Evolutionary conservation across 2,888 invertebrate genomes (phyloP).

Genomic region (Heteromyza rotundicornis): DNA sequence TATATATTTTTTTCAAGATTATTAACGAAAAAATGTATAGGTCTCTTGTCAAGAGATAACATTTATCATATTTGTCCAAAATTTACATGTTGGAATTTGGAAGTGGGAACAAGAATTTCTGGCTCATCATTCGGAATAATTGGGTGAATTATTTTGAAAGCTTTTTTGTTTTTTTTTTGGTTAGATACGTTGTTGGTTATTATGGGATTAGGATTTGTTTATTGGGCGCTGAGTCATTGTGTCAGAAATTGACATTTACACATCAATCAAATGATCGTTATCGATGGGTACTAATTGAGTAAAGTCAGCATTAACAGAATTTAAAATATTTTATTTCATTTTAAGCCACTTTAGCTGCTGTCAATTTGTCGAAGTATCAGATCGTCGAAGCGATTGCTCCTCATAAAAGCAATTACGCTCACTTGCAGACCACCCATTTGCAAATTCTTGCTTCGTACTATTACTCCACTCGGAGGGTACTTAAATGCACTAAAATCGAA

Average conservation of each 20-base stretch:
- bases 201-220: too few relatives aligned
- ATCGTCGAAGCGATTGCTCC: not conserved
- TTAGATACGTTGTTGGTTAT: too few relatives aligned
- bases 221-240: too few relatives aligned
- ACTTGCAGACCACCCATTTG: conserved; percentile 11
- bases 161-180: too few relatives aligned
- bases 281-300: too few relatives aligned
- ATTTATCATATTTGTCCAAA: not conserved
- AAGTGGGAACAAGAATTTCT: too few relatives aligned
- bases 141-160: not conserved
- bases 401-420: not conserved
- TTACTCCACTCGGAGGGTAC: not conserved
- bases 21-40: not conserved
- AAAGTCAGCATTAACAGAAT: too few relatives aligned
- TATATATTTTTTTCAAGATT: not conserved
- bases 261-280: too few relatives aligned
- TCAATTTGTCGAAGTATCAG: not conserved
- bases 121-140: not conserved
- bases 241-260: too few relatives aligned
- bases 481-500: conserved; percentile 9
- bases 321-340: not conserved
- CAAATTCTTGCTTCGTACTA: not conserved
- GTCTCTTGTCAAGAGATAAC: conserved; percentile 6
- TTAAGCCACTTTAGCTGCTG: not conserved
- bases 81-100: not conserved